Evolutionary conservation across 2,888 invertebrate species (phyloP), one percentile per base, ranked within the genome.

Genomic region (Adineta ricciae): DNA sequence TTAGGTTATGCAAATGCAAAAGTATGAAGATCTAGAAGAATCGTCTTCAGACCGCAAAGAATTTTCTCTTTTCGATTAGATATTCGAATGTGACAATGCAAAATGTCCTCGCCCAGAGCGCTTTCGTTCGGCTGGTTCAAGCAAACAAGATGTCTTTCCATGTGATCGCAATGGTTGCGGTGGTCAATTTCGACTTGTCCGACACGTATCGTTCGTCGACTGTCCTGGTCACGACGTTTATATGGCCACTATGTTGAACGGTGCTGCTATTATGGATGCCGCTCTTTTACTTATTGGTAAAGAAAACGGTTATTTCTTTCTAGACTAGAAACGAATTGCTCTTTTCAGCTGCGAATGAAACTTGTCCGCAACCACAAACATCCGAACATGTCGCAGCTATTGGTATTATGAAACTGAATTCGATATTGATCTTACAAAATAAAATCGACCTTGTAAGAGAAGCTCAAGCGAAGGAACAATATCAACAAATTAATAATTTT

Each of bases 141-240:
- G 95, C 86, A 97, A 97, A 91, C 97, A 97, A 88, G 98, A 99
- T 90, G 94, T 93, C 86, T 96, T 99, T 90, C 96, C 96, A 1
- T 99, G 98, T 90, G 92, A 94, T 78, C 93, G 96, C 85, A 93
- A 94, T 1, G 93, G 93, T n/a, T 98, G 97, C 91, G 92, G 93
- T 1, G 98, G 98, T 38, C 94, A 95, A 88, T 97, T 96, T 92
- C 94, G 94, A 89, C 92, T 97, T 85, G 16, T 84, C 19, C 46
- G 72, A 49, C 99, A 99, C 91, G 98, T 99, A 11, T 97, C 97
- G 88, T 99, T 99, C 91, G 99, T 99, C 84, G 99, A 99, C 92
- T 99, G 99, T 89, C 99, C 99, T 88, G 99, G 99, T 90, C 99
- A 99, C 95, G 99, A 99, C 93, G 99, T 99, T 93, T 96, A 99